phyloP scores from a whole-genome alignment of 2,113 vertebrate species.

The Spea bombifrons region DNA sequence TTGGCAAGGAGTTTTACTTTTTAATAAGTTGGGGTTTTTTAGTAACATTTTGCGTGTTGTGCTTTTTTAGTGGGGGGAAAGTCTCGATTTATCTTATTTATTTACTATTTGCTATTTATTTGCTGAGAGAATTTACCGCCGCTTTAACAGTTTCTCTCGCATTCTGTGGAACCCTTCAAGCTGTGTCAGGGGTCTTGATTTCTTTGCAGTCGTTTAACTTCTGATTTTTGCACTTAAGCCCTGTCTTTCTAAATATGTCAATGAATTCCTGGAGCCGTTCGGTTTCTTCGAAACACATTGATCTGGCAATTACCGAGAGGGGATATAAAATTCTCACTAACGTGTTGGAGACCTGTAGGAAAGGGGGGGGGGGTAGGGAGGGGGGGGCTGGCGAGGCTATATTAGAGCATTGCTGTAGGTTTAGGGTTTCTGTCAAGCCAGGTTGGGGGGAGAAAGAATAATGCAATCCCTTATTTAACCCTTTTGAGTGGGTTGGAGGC shows the following conservation, averaged over 20 bases:
- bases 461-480: too few species aligned
- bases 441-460: background rate
- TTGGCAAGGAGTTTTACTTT: too few species aligned
- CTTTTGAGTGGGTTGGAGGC: too few species aligned
- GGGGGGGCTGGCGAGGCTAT: background rate
- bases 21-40: too few species aligned
- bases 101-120: too few species aligned
- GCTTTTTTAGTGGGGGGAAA: too few species aligned
- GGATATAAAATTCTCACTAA: conserved; percentile 8
- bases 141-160: too few species aligned
- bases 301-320: conserved; percentile 39
- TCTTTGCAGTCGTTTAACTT: background rate
- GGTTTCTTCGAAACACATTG: background rate
- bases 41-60: too few species aligned
- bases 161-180: background rate
- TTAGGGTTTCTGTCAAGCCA: background rate
- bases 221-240: background rate
- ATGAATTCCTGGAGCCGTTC: conserved; percentile 11
- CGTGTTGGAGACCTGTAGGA: background rate
- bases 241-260: conserved; percentile 24
- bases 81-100: too few species aligned
- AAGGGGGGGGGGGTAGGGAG: background rate
- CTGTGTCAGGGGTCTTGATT: background rate
- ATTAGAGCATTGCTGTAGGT: background rate
- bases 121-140: too few species aligned